Evolutionary conservation across 2,797 vertebrate genomes (phyloP), one percentile per base, ranked within the genome.

Genomic region (Tachyglossus aculeatus): DNA sequence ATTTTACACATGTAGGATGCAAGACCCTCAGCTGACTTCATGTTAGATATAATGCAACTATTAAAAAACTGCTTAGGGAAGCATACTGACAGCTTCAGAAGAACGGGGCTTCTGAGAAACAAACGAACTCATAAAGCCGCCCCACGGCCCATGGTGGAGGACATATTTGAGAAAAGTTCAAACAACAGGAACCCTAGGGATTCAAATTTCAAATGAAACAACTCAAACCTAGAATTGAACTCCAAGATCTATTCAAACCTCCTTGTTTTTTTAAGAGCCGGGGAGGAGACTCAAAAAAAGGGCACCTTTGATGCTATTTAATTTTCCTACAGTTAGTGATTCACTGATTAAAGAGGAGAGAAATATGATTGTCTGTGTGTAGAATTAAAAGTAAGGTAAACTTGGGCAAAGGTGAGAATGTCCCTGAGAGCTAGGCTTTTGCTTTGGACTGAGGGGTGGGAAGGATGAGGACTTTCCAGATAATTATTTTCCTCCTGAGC

Each of bases 111-210:
- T 33, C n/a, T 29, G 69, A 60, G 74, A 63, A 71, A 37, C 52
- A 80, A 76, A 75, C 41, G 25, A 47, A 61, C 68, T 80, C 40
- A 63, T n/a, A n/a, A n/a, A n/a, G n/a, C n/a, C n/a, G n/a, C n/a
- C n/a, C n/a, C n/a, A n/a, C 77, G 8, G 11, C 34, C 25, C 54
- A 24, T 34, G 44, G 66, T n/a, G 40, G 36, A 63, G 54, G 50
- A 38, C 9, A 15, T 48, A 51, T 29, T 10, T 12, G 44, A 27
- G 62, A 80, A 47, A 13, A 52, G 37, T 50, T 24, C 43, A 11
- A 54, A 24, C 25, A 52, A 51, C 24, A 27, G 29, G 22, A 33
- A 47, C 31, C 32, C 6, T 2, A n/a, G 27, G 5, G 12, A 68
- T 33, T 24, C 38, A 67, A 75, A 24, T 47, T 38, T 68, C 32